A percentile compares a stretch with the other conserved stretches of the same genome.
Evolutionary conservation across 2,797 vertebrate species (phyloP).

Genomic region (Pseudochaenichthys georgianus): DNA sequence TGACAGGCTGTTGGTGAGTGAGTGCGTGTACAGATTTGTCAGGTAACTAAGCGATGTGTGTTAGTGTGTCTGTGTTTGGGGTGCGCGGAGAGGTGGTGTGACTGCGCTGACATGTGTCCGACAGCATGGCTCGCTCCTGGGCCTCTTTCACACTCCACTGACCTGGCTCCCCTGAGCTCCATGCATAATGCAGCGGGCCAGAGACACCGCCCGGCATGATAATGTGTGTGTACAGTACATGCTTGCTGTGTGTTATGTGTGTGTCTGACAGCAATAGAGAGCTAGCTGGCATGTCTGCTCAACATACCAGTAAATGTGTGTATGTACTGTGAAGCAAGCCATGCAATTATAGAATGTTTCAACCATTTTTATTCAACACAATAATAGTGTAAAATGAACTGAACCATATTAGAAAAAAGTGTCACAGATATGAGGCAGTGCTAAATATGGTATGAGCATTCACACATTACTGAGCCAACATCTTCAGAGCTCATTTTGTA

Average conservation of each 20-base stretch:
- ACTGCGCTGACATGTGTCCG: constrained; percentile 83
- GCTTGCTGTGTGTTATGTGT: constrained; percentile 48
- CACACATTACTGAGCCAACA: constrained; percentile 9
- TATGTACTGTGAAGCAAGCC: constrained; percentile 25
- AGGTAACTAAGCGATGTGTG: constrained; percentile 69
- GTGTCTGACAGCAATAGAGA: constrained; percentile 48
- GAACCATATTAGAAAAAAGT: neutral
- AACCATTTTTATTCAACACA: constrained; percentile 30
- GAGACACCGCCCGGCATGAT: constrained; percentile 79
- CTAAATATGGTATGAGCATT: neutral
- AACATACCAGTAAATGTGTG: constrained; percentile 37
- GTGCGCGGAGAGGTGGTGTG: constrained; percentile 75
- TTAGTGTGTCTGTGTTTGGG: constrained; percentile 48
- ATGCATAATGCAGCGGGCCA: constrained; percentile 85
- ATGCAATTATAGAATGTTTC: constrained; percentile 9
- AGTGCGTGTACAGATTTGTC: constrained; percentile 81
- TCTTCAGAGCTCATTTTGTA: neutral
- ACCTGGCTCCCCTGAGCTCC: constrained; percentile 77
- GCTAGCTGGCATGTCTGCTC: constrained; percentile 54
- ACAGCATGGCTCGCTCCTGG: constrained; percentile 78
- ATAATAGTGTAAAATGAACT: neutral
- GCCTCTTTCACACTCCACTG: constrained; percentile 82
- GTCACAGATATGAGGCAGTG: neutral
- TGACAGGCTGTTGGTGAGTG: constrained; percentile 74
- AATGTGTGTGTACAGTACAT: constrained; percentile 62